Conservation (phyloP, 2,888 invertebrate species). For the Nemotelus nigrinus region DNA sequence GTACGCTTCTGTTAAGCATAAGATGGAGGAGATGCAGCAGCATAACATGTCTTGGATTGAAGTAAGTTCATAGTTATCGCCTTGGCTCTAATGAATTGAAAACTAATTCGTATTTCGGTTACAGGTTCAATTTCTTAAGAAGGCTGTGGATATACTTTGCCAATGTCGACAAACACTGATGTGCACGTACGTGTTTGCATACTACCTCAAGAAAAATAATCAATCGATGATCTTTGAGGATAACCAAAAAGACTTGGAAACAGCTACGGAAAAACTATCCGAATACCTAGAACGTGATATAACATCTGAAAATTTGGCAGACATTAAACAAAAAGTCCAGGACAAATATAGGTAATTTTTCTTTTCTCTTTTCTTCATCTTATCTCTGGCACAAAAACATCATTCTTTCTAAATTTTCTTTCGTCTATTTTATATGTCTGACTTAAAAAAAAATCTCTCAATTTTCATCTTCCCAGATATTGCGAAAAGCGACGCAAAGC, state of each 20-base stretch:
- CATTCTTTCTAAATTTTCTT: no score
- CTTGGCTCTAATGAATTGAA: neutral
- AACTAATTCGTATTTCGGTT: constrained; percentile 45
- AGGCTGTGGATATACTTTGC: constrained; percentile 96
- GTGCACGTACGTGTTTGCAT: constrained; percentile 99
- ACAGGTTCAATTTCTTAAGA: constrained; percentile 95
- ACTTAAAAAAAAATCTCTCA: neutral
- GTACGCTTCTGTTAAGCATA: constrained; percentile 93
- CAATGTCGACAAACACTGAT: constrained; percentile 97
- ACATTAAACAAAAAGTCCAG: constrained; percentile 98
- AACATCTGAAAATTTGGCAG: constrained; percentile 94
- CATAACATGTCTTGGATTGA: constrained; percentile 99
- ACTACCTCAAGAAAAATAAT: constrained; percentile 97
- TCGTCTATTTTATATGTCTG: no score
- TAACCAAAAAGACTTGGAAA: constrained; percentile 97
- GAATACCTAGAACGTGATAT: constrained; percentile 98
- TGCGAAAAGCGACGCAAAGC: constrained; percentile 97
- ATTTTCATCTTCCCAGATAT: constrained; percentile 74
- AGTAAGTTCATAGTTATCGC: constrained; percentile 64
- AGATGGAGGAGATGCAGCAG: constrained; percentile 99
- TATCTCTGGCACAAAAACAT: no score
- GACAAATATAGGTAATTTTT: constrained; percentile 88
- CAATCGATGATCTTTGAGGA: constrained; percentile 99
- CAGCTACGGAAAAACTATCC: constrained; percentile 95
- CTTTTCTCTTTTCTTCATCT: constrained; percentile 46